Conservation (phyloP, 2,797 vertebrate genomes). For the Sorex maritimensis region DNA sequence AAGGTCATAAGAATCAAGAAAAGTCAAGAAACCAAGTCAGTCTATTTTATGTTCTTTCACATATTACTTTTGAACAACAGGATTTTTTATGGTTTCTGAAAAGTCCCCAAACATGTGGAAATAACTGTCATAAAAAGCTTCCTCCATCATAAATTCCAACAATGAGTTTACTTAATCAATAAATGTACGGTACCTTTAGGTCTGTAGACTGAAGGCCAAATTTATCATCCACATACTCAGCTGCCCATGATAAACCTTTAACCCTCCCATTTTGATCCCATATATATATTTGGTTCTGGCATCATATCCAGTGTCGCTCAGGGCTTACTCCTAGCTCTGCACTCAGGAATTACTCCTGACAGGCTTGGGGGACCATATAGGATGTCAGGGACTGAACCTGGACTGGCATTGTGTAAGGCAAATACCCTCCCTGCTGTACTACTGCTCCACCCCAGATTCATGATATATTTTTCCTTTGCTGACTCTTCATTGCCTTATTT, state of each 20-base stretch:
- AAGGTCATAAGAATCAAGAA: slow-evolving; percentile 11
- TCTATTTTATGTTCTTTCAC: not conserved
- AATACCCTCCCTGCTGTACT: too few relatives aligned
- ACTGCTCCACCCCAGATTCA: too few relatives aligned
- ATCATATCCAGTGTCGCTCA: too few relatives aligned
- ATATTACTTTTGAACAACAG: not conserved
- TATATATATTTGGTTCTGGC: not conserved
- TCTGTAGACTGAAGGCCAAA: not conserved
- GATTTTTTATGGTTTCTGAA: not conserved
- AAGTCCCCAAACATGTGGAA: slow-evolving; percentile 28
- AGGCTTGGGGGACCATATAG: too few relatives aligned
- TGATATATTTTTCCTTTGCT: not conserved
- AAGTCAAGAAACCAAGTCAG: slow-evolving; percentile 2
- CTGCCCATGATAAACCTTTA: not conserved
- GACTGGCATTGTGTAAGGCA: too few relatives aligned
- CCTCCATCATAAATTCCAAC: not conserved
- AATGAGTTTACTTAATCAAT: slow-evolving; percentile 42
- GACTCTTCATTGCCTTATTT: not conserved
- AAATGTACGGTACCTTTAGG: not conserved
- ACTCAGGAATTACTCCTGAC: too few relatives aligned
- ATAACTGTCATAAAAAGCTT: slow-evolving; percentile 17
- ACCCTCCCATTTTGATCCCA: not conserved
- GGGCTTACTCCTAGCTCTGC: too few relatives aligned
- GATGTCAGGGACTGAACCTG: too few relatives aligned
- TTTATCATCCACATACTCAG: not conserved